Base-by-base conservation (phyloP, 1,140 invertebrate genomes). In the Halesus radiatus region DNA sequence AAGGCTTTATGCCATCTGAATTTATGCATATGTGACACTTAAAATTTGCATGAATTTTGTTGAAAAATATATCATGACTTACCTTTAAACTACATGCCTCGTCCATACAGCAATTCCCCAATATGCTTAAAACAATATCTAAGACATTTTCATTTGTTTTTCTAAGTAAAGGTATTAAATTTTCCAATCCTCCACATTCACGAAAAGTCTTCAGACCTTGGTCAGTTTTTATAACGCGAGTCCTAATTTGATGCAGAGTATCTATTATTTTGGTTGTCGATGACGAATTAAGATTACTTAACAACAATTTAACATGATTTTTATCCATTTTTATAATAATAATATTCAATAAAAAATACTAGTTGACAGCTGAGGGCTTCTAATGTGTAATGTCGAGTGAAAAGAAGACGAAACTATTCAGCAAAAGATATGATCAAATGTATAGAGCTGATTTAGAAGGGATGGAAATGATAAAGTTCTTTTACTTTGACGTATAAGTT, bases 81-180 rank as follows among this genome's bases (percentile, higher is more conserved):
- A 80, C 79, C 70, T 7, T 29, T 81, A 88, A 77, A 80, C 86
- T 86, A 73, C 87, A 86, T 82, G 88, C 86, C 80, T 88, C 86
- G 81, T 92, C 88, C 82, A 91, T 86, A 82, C 90, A 90, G 84
- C 91, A 89, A 85, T 92, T 91, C n/a, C 91, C 91, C 53, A 92
- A 85, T 84, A 91, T 91, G 84, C 91, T 92, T 79, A 92, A 84
- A 26, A 88, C 86, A 66, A 91, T 84, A 86, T 91, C 89, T 20
- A 91, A 84, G 54, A 90, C 88, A 84, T 86, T 89, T 86, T 90
- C 88, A 84, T 90, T 89, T 16, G 89, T 87, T 84, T 90, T 90
- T 58, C 87, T 86, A 68, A 89, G 85, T 85, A 88, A 86, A 64
- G 87, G 87, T 45, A 89, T 54, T 78, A 89, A 85, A 85, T 80